Evolutionary conservation across 2,888 invertebrate genomes (phyloP).

Genomic region (Pristionchus mayeri): DNA sequence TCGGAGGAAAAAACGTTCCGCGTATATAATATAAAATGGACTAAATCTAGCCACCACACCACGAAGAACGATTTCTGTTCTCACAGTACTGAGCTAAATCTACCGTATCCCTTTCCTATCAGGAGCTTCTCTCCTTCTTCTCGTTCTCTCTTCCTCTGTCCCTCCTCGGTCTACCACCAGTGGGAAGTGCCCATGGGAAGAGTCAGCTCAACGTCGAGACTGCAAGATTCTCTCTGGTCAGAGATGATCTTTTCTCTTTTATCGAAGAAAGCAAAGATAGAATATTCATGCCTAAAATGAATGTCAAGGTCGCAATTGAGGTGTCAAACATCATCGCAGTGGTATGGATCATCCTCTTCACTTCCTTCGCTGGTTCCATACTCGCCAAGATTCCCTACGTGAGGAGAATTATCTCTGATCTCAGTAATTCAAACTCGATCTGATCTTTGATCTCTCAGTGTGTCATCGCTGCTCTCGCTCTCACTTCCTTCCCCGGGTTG

Average conservation of each 20-base stretch:
- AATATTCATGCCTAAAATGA: no score
- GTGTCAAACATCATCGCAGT: slow-evolving; percentile 43
- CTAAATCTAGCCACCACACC: no score
- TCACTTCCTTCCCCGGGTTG: slow-evolving; percentile 49
- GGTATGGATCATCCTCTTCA: slow-evolving; percentile 34
- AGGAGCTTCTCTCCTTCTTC: slow-evolving; percentile 46
- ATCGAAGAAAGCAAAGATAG: no score
- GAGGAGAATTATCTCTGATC: background rate
- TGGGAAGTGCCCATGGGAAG: slow-evolving; percentile 46
- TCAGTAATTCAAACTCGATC: background rate
- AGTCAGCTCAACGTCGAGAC: slow-evolving; percentile 46
- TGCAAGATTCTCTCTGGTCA: slow-evolving; percentile 48
- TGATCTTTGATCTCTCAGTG: slow-evolving; percentile 30
- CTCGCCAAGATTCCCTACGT: slow-evolving; percentile 42
- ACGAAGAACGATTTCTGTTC: no score
- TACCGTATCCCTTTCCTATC: no score
- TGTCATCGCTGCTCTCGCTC: slow-evolving; percentile 20
- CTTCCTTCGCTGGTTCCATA: slow-evolving; percentile 42
- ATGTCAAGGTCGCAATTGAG: no score
- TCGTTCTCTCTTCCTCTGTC: slow-evolving; percentile 6
- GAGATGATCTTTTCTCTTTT: background rate
- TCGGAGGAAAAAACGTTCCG: no score
- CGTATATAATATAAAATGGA: no score
- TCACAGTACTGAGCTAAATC: no score
- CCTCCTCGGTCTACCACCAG: slow-evolving; percentile 44